Evolutionary conservation across 2,113 vertebrate species (phyloP).

Genomic region (Tinamus guttatus): DNA sequence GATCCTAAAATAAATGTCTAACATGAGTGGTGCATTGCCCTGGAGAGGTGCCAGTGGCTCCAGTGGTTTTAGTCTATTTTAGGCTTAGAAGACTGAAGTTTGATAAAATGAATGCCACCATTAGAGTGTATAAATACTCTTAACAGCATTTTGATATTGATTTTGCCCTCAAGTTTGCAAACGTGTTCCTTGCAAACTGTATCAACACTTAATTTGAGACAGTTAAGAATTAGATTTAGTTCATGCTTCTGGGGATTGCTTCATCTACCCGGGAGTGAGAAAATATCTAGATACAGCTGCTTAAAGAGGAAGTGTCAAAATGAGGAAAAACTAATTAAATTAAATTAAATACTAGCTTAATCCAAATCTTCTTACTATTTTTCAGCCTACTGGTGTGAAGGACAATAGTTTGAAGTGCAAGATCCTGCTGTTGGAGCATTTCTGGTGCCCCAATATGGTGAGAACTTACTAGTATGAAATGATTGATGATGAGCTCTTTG

Average conservation of each 20-base stretch:
- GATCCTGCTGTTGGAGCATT: not conserved
- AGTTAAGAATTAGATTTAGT: not conserved
- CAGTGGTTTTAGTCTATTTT: not conserved
- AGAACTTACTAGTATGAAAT: not conserved
- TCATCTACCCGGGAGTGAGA: not conserved
- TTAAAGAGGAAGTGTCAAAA: slow-evolving; percentile 21
- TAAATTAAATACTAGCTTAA: not conserved
- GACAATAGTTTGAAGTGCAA: not conserved
- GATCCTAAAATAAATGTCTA: not conserved
- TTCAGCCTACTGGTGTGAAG: not conserved
- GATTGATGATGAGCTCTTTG: not conserved
- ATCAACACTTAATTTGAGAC: not conserved
- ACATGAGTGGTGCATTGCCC: not conserved
- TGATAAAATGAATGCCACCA: not conserved
- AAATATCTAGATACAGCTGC: not conserved
- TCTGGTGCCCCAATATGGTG: not conserved
- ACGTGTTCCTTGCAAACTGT: not conserved
- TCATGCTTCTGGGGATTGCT: not conserved
- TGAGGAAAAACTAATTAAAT: not conserved
- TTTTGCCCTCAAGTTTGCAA: not conserved
- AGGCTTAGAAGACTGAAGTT: not conserved
- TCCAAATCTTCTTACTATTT: not conserved
- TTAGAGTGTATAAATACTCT: not conserved
- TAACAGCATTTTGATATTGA: not conserved
- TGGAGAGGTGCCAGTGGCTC: not conserved